Evolutionary conservation across 2,113 vertebrate species (phyloP), one percentile per base, ranked within the genome.

Genomic region (Hemichromis elongatus): DNA sequence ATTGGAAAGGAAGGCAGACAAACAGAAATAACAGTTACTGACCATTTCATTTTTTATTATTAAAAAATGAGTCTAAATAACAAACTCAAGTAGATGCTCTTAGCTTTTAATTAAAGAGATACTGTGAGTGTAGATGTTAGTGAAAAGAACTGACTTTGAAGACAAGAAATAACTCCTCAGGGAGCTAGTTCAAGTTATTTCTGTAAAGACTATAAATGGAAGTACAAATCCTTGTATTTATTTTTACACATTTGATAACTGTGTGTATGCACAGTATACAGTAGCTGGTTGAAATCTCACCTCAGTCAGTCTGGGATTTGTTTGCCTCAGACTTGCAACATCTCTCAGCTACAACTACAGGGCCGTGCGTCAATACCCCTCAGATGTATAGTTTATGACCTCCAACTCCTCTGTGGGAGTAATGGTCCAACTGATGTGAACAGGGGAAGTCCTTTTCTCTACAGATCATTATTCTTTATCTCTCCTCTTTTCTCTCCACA

Each of bases 401-500:
- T 84, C 83, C 77, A 37, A 86, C 79, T 77, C 35, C 86, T 92
- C 80, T 82, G 50, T 54, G 86, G 88, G 90, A 92, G 91, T 88
- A 93, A 94, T 87, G 87, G 89, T 86, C 47, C 66, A 81, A 77
- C 52, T 88, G 85, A 92, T 90, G 86, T 85, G 80, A 81, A 91
- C 66, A 80, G 35, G 84, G 81, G 63, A 82, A 90, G 73, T 90
- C 77, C 40, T 85, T 83, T 84, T 84, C 80, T 80, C 79, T 54
- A 47, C 66, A 68, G 50, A 84, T 14, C 81, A 83, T 90, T 47
- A 88, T 90, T 91, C 90, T 88, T 81, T 86, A 81, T 86, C 40
- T 70, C 40, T 66, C n/a, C 53, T 70, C 59, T 68, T 82, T 80
- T 92, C 88, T 94, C 61, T 40, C 7, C 54, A 9, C 33, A 21